Base-by-base conservation (phyloP, 1,140 invertebrate genomes). In the Drosophila pectinifera region DNA sequence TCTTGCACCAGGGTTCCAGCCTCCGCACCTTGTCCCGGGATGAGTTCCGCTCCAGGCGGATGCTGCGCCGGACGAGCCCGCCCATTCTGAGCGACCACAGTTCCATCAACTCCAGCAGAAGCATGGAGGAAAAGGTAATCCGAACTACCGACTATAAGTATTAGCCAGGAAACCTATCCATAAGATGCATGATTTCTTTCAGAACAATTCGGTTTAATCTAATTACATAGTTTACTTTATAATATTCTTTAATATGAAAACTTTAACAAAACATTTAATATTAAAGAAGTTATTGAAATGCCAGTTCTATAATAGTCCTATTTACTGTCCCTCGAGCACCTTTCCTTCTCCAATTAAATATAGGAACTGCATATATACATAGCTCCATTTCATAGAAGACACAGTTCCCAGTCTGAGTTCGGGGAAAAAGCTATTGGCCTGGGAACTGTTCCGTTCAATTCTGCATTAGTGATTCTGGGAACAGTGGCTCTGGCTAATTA, bases 11-110 rank as follows among this genome's bases (percentile, higher is more conserved):
- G 18, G 83, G 84, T 31, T 80, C 84, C n/a, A 89, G 80, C 18
- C 28, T 88, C 20, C 56, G 84, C 8, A 77, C 84, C 2, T 24
- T 89, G 3, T 80, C 94, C 14, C 91, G 94, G 48, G 94, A 94
- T 1, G 95, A 95, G 5, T 92, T 94, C 13, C 93, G 95, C 5
- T 88, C 80, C 1, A 22, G 26, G 5, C 72, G 59, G 16, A 16
- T 88, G 51, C 43, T 53, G 43, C 80, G 80, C 28, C 7, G 28
- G 11, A 24, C 41, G 1, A 39, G 16, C 13, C 49, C 10, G 6
- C 28, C 20, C 3, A 5, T 31, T 16, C 8, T 10, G 4, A 31
- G 6, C 7, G 13, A 56, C 1, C n/a, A 24, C 26, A 4, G 1
- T 20, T 14, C 28, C 7, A 14, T 18, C 6, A 22, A 3, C 14